Conservation (phyloP, 1,140 invertebrate genomes). For the Meloidogyne exigua region DNA sequence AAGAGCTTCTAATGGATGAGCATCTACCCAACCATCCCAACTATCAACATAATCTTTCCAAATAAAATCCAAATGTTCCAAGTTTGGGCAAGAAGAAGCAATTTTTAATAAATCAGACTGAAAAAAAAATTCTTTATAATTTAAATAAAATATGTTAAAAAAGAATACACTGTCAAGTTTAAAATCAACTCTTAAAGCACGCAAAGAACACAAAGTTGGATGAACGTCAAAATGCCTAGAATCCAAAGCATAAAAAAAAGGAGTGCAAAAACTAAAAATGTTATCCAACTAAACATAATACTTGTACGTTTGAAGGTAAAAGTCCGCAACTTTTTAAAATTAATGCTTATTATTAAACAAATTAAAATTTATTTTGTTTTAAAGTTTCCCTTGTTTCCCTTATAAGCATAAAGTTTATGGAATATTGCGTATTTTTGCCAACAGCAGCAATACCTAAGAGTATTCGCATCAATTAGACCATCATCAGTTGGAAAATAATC, state of each 20-base stretch:
- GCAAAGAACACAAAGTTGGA: background rate
- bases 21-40: background rate
- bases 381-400: too few species aligned
- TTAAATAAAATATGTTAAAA: background rate
- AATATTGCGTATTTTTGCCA: too few species aligned
- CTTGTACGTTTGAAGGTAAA: too few species aligned
- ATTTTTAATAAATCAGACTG: background rate
- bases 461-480: background rate
- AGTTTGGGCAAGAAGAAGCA: background rate
- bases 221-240: background rate
- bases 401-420: too few species aligned
- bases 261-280: background rate
- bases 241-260: background rate
- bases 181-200: background rate
- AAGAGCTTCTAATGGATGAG: background rate
- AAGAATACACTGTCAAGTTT: background rate
- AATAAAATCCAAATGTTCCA: background rate
- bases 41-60: background rate
- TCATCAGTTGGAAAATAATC: background rate
- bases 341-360: too few species aligned
- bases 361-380: too few species aligned
- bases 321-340: too few species aligned
- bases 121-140: background rate
- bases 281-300: too few species aligned
- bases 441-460: background rate